phyloP scores from a whole-genome alignment of 2,797 vertebrate species.

The Myiotriccus ornatus region DNA sequence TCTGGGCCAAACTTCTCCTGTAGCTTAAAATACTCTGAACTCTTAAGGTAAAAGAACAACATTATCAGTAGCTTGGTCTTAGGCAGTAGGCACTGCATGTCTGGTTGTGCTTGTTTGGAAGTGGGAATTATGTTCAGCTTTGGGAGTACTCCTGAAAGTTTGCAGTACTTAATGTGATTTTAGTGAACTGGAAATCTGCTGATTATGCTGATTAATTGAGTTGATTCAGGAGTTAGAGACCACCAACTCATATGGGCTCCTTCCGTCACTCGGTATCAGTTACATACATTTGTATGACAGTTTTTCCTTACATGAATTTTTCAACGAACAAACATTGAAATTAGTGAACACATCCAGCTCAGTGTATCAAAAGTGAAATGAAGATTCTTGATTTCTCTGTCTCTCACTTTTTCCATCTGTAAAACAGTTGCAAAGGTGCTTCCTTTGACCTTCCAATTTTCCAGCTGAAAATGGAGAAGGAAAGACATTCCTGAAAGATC shows the following conservation, averaged over 20 bases:
- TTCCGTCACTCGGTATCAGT: neutral
- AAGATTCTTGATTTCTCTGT: neutral
- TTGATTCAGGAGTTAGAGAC: neutral
- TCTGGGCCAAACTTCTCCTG: neutral
- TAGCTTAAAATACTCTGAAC: neutral
- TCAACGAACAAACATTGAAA: neutral
- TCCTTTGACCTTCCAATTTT: neutral
- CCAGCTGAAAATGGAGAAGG: neutral
- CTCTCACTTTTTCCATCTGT: neutral
- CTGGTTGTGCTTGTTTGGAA: neutral
- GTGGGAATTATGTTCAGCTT: neutral
- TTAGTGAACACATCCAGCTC: neutral
- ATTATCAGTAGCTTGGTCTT: neutral
- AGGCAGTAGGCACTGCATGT: neutral
- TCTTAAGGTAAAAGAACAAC: neutral
- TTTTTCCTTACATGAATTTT: neutral
- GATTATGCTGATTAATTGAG: neutral
- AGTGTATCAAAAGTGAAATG: neutral
- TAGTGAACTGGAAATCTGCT: neutral
- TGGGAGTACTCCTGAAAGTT: neutral
- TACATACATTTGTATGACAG: neutral
- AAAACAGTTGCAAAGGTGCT: neutral
- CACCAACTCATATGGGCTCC: rapidly evolving
- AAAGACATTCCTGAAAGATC: neutral
- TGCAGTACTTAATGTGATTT: neutral